Conservation (phyloP, 2,888 invertebrate genomes). For the Diloba caeruleocephala region DNA sequence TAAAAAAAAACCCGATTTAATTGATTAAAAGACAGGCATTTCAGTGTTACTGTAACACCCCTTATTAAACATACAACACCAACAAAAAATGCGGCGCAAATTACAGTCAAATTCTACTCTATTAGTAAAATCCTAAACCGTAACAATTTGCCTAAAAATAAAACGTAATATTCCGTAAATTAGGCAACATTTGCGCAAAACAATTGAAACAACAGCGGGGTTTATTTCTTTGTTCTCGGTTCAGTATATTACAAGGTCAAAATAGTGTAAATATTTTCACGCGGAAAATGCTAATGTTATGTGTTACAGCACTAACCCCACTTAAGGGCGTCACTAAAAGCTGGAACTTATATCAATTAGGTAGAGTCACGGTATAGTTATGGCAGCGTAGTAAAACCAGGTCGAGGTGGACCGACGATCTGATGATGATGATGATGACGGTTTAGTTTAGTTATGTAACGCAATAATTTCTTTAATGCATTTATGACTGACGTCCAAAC, state of each 20-base stretch:
- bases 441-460: too few relatives aligned
- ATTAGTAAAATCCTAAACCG: constrained; percentile 8
- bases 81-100: constrained; percentile 18
- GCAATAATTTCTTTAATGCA: too few relatives aligned
- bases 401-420: too few relatives aligned
- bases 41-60: constrained; percentile 2
- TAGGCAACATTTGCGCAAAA: constrained; percentile 6
- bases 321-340: too few relatives aligned
- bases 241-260: not conserved
- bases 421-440: too few relatives aligned
- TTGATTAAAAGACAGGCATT: constrained; percentile 22
- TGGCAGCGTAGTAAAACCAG: too few relatives aligned
- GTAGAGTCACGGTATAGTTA: too few relatives aligned
- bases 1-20: constrained; percentile 14
- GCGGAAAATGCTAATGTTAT: too few relatives aligned
- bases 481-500: too few relatives aligned
- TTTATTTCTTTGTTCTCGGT: constrained; percentile 14
- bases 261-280: too few relatives aligned
- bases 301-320: too few relatives aligned
- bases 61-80: constrained; percentile 14
- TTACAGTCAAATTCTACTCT: constrained; percentile 16
- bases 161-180: constrained; percentile 24
- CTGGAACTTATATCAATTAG: too few relatives aligned
- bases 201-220: not conserved
- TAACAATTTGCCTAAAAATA: constrained; percentile 16